Percentiles rank a stretch among this genome's conserved stretches.
phyloP scores from a whole-genome alignment of 92 coral and sea anemone species.

The Paragorgia papillata region DNA sequence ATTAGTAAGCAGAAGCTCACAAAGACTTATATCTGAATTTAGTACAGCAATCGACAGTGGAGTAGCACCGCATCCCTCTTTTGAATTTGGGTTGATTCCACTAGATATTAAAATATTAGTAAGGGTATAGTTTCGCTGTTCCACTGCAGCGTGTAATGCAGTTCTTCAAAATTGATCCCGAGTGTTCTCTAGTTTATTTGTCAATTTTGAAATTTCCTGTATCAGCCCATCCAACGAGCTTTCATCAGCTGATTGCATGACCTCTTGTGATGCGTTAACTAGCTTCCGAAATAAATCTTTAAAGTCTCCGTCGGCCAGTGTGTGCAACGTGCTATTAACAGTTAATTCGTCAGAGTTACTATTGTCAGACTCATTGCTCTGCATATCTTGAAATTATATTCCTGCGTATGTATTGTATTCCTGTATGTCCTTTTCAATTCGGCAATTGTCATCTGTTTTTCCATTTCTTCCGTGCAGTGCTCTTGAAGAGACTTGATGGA shows the following conservation, averaged over 20 bases:
- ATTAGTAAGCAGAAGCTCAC: conserved; percentile 12
- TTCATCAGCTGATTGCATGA: not conserved
- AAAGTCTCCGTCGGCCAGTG: not conserved
- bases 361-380: conserved; percentile 9
- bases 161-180: conserved; percentile 52
- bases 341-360: not conserved
- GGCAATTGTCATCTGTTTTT: conserved; percentile 8
- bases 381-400: not conserved
- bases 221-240: not conserved
- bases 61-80: no score
- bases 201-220: conserved; percentile 11
- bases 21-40: conserved; percentile 28
- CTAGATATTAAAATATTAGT: conserved; percentile 30
- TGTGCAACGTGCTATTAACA: not conserved
- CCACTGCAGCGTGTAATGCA: conserved; percentile 58
- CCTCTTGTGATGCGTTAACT: not conserved
- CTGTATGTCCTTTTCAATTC: conserved; percentile 5
- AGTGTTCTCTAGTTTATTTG: not conserved
- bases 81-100: no score
- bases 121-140: conserved; percentile 40
- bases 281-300: not conserved
- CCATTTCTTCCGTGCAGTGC: conserved; percentile 9
- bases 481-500: conserved; percentile 22
- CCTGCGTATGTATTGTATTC: not conserved
- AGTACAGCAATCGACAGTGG: conserved; percentile 51